Base-by-base conservation (phyloP, 2,797 vertebrate genomes). In the Botia almorhae region DNA sequence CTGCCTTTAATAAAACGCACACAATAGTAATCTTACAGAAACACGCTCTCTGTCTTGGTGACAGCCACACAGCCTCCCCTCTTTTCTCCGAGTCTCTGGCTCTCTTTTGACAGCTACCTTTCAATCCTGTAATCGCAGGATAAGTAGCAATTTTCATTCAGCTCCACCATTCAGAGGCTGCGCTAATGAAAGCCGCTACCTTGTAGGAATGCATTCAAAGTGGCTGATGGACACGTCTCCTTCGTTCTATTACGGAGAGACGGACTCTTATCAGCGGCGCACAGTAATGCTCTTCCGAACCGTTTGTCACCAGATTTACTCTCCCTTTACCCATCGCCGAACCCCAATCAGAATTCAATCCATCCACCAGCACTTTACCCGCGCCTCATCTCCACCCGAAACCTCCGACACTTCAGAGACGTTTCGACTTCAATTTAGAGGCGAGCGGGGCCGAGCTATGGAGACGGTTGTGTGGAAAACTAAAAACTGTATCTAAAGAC, bases 91-190 rank as follows among this genome's bases (percentile, higher is more conserved):
- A 76, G 74, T 73, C 81, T 71, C 82, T 43, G 92, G 93, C 93
- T 93, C 90, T 91, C 92, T 91, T 92, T 91, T 95, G 95, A 95
- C 95, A 96, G 95, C 95, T 96, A 95, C 94, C 94, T 95, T 96
- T 96, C 94, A 96, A 94, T 95, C 92, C 91, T 76, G 89, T 93
- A 90, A 94, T 94, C 92, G 93, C 92, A 90, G 90, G 83, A 92
- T 90, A 90, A 91, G 91, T 91, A 92, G 93, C 93, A 93, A 93
- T 95, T 94, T 94, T 93, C 93, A 95, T 96, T 94, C 95, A 93
- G 85, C 85, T 90, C 90, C 92, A 80, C 94, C 93, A 93, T 94
- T 95, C 95, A 94, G 89, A 87, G 93, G 89, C 89, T 86, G 87
- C 91, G 91, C 93, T 95, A 95, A 89, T 95, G 94, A 93, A 94